Evolutionary conservation across 2,113 vertebrate species (phyloP).

Genomic region (Callorhinus ursinus): DNA sequence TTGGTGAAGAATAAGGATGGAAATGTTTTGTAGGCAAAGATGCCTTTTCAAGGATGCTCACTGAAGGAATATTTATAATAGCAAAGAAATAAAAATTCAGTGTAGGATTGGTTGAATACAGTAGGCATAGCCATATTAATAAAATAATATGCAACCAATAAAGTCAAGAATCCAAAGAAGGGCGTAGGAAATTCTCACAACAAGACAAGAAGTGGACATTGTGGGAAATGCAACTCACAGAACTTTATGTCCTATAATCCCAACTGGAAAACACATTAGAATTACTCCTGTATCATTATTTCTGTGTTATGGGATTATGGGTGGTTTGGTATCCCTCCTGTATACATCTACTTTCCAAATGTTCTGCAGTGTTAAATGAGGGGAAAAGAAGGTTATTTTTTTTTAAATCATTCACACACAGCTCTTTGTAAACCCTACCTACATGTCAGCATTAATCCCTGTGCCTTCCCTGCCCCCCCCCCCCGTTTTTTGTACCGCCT

Average conservation of each 20-base stretch:
- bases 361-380: constrained; percentile 7
- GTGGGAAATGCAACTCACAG: background rate
- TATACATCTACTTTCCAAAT: constrained; percentile 28
- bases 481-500: background rate
- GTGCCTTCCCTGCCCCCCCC: background rate
- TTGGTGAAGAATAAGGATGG: constrained; percentile 33
- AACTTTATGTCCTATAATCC: background rate
- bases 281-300: background rate
- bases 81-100: constrained; percentile 44
- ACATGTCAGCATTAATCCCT: background rate
- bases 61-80: constrained; percentile 34
- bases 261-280: constrained; percentile 1
- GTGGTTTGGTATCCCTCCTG: background rate
- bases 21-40: constrained; percentile 33
- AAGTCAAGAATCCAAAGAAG: constrained; percentile 47
- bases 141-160: constrained; percentile 4
- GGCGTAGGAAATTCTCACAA: background rate
- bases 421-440: background rate
- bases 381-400: background rate
- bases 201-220: background rate
- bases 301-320: background rate
- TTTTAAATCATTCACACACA: background rate
- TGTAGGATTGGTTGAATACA: background rate
- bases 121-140: background rate
- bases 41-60: constrained; percentile 38